Conservation (phyloP, 2,888 invertebrate species). For the Nomada ruficornis region DNA sequence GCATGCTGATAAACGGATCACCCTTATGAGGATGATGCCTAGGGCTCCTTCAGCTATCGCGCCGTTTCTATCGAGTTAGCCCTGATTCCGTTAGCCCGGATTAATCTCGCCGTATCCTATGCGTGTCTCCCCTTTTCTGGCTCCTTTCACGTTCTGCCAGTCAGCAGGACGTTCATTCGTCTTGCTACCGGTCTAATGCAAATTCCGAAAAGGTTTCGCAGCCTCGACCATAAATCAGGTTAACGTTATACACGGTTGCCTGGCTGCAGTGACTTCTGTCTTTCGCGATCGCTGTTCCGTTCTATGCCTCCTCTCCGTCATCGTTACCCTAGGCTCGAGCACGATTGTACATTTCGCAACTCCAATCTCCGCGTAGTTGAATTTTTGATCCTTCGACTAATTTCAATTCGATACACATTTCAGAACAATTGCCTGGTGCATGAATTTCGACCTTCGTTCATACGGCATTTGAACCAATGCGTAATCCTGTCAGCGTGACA, state of each 20-base stretch:
- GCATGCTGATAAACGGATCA: constrained; percentile 69
- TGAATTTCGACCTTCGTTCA: no score
- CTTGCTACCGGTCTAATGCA: constrained; percentile 66
- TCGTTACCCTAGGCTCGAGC: no score
- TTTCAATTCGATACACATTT: no score
- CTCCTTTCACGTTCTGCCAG: constrained; percentile 16
- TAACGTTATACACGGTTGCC: constrained; percentile 66
- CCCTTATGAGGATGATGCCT: constrained; percentile 12
- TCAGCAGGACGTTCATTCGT: constrained; percentile 32
- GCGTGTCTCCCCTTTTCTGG: constrained; percentile 2
- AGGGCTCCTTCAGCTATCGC: constrained; percentile 43
- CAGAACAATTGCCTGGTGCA: no score
- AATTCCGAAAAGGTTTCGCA: constrained; percentile 77
- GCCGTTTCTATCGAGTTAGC: constrained; percentile 52
- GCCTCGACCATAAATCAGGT: constrained; percentile 76
- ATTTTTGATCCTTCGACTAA: no score
- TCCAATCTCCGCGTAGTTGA: no score
- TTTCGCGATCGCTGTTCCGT: constrained; percentile 16
- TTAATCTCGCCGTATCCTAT: constrained; percentile 51
- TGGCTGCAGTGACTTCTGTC: constrained; percentile 12
- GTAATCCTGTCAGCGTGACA: constrained; percentile 22
- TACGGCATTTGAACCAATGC: not conserved
- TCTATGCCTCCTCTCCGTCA: no score
- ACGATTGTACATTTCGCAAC: no score
- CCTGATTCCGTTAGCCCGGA: constrained; percentile 54